Base-by-base conservation (phyloP, 2,797 vertebrate genomes). In the Eulemur albifrons region DNA sequence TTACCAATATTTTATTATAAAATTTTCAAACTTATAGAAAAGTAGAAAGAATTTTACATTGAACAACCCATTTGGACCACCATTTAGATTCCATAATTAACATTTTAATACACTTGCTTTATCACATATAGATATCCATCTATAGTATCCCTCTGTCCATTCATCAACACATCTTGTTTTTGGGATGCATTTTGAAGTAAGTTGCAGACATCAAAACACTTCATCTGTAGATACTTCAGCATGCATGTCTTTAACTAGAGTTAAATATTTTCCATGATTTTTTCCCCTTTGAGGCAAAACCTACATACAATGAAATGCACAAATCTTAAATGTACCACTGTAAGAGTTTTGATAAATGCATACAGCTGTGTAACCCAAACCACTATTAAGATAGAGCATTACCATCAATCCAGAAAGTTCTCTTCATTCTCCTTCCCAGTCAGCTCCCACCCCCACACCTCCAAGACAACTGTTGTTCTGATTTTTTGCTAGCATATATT, bases 211-310 rank as follows among this genome's bases (percentile, higher is more conserved):
- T 77, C 2, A 63, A 85, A 82, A 61, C 25, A 91, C 6, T 63
- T 73, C 38, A 90, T 84, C n/a, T 20, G 18, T 72, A 40, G 25
- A 43, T 2, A 61, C 32, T 63, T 93, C 18, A 59, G 8, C 32
- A 75, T 81, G 40, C 18, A 4, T 52, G 48, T 83, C 52, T 83
- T 95, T 73, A 93, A 61, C 43, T 57, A 57, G 38, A 63, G 38
- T 86, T 93, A 93, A 92, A 54, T 90, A 95, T 93, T 95, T 93
- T 85, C 57, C 23, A 57, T 67, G 20, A 48, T 75, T 50, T 70
- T 95, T 32, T 20, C 20, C n/a, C 12, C 35, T 91, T 88, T 50
- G 32, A 90, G n/a, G 57, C 85, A 88, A 90, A 93, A 59, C 27
- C 20, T 86, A 45, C 18, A 30, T 90, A 69, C 0, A 79, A 13